These are phyloP conservation scores for Pangasius krempfi DNA, from an alignment of 2,797 vertebrate species.

Conservation along the genomic window DNA sequence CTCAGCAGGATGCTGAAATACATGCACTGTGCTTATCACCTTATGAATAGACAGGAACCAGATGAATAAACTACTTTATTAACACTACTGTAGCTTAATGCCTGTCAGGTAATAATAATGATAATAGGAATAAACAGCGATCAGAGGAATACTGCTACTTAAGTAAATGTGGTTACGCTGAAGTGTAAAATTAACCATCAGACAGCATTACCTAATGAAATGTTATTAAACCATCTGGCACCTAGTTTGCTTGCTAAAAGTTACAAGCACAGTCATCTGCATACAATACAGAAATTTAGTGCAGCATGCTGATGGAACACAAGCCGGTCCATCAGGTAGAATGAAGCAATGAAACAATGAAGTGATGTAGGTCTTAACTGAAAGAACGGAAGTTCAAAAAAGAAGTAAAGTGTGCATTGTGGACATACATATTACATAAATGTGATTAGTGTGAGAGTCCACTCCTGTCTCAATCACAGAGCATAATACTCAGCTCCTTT, in stretches of 20 bases:
- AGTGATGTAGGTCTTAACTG: not conserved
- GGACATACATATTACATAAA: not conserved
- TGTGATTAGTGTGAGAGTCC: not conserved
- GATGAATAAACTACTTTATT: not conserved
- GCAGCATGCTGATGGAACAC: not conserved
- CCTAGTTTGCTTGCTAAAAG: not conserved
- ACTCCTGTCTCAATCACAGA: not conserved
- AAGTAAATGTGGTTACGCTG: not conserved
- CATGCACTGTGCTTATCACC: not conserved
- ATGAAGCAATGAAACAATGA: too few relatives aligned
- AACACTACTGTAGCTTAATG: not conserved
- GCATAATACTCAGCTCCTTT: not conserved
- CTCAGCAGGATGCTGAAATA: not conserved
- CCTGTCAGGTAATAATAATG: not conserved
- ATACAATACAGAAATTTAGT: not conserved
- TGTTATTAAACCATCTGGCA: constrained; percentile 20
- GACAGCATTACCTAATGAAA: not conserved
- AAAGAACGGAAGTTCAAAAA: not conserved
- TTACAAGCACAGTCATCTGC: not conserved
- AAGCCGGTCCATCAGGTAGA: not conserved
- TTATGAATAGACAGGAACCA: not conserved
- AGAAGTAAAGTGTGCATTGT: not conserved
- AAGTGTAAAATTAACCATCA: constrained; percentile 24
- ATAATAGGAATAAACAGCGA: not conserved
- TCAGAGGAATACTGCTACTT: constrained; percentile 8